Evolutionary conservation across 2,113 vertebrate species (phyloP).

Genomic region (Gymnobelideus leadbeateri): DNA sequence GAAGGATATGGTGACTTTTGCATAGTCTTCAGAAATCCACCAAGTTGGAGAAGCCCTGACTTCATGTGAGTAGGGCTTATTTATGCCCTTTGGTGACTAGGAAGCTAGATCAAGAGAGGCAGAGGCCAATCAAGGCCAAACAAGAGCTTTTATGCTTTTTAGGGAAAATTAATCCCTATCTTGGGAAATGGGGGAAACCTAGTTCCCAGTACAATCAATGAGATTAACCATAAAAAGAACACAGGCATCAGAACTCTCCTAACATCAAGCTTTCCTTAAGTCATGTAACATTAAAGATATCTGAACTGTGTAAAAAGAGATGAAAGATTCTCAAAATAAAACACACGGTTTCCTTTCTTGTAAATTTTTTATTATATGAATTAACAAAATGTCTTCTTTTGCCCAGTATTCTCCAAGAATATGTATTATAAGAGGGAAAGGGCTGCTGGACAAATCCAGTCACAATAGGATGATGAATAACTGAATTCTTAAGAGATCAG

Average conservation of each 20-base stretch:
- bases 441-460: background rate
- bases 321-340: slow-evolving; percentile 7
- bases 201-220: background rate
- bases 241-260: background rate
- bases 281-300: background rate
- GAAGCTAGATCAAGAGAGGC: background rate
- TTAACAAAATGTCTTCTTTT: slow-evolving; percentile 75
- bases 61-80: background rate
- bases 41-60: background rate
- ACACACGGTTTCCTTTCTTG: slow-evolving; percentile 12
- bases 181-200: background rate
- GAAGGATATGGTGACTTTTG: background rate
- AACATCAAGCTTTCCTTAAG: background rate
- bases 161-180: background rate
- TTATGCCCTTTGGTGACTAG: background rate
- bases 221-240: background rate
- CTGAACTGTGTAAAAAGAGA: background rate
- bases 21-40: background rate
- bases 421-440: background rate
- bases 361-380: slow-evolving; percentile 80
- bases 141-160: background rate
- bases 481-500: background rate
- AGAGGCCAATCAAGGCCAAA: background rate
- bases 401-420: slow-evolving; percentile 22
- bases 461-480: background rate